Percentiles rank a stretch among this genome's conserved stretches.
Conservation (phyloP, 1,140 invertebrate species). For the Drosophila obscura region DNA sequence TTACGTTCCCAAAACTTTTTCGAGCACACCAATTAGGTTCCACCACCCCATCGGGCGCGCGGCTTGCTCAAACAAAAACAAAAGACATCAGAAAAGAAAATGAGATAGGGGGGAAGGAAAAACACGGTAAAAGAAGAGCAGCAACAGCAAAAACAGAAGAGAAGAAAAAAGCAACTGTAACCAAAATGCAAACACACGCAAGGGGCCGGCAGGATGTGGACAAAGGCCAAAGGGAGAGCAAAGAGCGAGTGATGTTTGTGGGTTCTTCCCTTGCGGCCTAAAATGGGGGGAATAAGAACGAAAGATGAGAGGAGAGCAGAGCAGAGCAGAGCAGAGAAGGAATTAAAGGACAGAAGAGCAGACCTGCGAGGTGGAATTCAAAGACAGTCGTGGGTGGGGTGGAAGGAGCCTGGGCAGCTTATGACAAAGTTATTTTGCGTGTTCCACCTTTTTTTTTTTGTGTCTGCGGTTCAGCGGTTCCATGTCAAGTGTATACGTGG, state of each 20-base stretch:
- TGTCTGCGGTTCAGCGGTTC: constrained; percentile 12
- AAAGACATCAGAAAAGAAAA: constrained; percentile 7
- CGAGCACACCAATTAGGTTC: constrained; percentile 9
- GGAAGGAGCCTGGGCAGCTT: constrained; percentile 14
- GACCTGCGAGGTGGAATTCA: neutral
- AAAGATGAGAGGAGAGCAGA: too few relatives aligned
- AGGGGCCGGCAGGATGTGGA: constrained; percentile 41
- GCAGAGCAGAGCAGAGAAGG: too few relatives aligned
- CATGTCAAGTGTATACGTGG: constrained; percentile 31
- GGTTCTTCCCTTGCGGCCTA: constrained; percentile 6
- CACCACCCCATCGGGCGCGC: neutral
- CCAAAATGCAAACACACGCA: constrained; percentile 54
- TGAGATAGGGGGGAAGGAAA: neutral
- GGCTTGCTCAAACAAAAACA: neutral
- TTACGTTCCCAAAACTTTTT: neutral
- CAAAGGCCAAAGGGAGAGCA: constrained; percentile 15
- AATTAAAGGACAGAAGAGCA: neutral
- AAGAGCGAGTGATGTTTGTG: neutral
- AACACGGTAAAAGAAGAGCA: constrained; percentile 22
- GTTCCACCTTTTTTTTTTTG: constrained; percentile 12
- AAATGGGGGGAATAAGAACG: neutral
- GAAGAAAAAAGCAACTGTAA: constrained; percentile 32
- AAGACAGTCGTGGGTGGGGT: constrained; percentile 3
- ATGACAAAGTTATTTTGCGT: constrained; percentile 55
- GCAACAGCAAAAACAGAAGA: constrained; percentile 30